Percentiles rank a stretch among this genome's conserved stretches.
Conservation (phyloP, 2,113 vertebrate species). For the Ovibos moschatus region DNA sequence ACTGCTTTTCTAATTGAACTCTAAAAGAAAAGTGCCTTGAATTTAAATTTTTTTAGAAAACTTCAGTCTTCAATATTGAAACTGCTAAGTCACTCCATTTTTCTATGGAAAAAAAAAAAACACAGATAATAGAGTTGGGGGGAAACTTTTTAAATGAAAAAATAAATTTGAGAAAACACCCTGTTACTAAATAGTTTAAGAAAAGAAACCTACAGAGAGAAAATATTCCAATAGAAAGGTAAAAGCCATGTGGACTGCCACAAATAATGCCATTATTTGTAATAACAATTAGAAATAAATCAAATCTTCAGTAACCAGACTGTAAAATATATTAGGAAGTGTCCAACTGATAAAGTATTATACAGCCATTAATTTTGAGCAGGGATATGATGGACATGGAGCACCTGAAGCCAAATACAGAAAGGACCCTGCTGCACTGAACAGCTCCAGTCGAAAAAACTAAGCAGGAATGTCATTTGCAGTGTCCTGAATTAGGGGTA, state of each 20-base stretch:
- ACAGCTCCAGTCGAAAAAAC: background rate
- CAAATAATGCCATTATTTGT: background rate
- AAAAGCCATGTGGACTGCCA: background rate
- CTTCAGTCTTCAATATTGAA: slow-evolving; percentile 59
- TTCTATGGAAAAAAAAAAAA: background rate
- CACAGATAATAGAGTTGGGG: background rate
- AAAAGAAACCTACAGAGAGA: background rate
- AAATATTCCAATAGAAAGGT: background rate
- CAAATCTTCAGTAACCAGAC: background rate
- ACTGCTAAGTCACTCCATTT: slow-evolving; percentile 50
- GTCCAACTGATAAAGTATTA: background rate
- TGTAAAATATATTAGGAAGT: background rate
- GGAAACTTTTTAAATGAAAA: background rate
- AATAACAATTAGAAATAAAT: background rate
- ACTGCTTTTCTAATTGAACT: background rate
- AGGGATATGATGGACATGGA: background rate
- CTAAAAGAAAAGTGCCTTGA: background rate
- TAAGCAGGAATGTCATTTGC: background rate
- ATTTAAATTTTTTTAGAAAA: background rate
- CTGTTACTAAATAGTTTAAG: background rate
- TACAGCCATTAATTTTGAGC: background rate
- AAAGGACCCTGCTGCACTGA: too few relatives aligned
- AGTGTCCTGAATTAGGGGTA: background rate
- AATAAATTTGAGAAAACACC: background rate
- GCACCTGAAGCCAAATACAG: background rate